Evolutionary conservation across 2,888 invertebrate species (phyloP).

Genomic region (Acanthosepion lycidas): DNA sequence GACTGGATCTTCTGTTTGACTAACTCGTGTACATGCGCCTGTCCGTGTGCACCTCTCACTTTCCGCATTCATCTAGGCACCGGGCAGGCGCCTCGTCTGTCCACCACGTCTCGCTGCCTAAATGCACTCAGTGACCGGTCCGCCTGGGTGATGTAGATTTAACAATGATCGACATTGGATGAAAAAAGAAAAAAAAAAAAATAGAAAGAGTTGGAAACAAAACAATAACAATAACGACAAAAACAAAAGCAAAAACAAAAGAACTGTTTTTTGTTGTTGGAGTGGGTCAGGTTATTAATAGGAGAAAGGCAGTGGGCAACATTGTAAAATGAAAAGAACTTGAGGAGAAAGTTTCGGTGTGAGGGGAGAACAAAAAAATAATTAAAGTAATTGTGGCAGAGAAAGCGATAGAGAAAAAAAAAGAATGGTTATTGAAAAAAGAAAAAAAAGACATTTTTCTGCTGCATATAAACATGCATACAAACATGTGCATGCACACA

Average conservation of each 20-base stretch:
- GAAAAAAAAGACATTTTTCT: neutral
- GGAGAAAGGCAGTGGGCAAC: neutral
- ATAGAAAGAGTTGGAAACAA: neutral
- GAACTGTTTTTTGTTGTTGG: neutral
- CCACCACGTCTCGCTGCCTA: neutral
- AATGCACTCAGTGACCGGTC: constrained; percentile 4
- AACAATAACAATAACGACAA: neutral
- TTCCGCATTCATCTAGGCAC: neutral
- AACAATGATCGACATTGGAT: neutral
- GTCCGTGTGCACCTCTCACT: neutral
- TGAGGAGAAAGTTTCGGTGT: neutral
- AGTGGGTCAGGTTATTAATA: neutral
- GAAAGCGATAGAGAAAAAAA: neutral
- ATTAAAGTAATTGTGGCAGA: neutral
- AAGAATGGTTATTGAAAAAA: neutral
- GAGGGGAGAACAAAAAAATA: neutral
- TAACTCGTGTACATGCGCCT: neutral
- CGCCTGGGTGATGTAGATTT: constrained; percentile 12
- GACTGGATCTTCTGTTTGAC: neutral
- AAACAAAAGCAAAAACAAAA: neutral
- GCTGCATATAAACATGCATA: neutral
- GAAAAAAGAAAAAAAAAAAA: neutral
- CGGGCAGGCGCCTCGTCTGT: neutral
- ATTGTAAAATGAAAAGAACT: neutral
- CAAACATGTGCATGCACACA: neutral